Conservation (phyloP, 2,797 vertebrate genomes). For the Poeciliopsis gracilis region DNA sequence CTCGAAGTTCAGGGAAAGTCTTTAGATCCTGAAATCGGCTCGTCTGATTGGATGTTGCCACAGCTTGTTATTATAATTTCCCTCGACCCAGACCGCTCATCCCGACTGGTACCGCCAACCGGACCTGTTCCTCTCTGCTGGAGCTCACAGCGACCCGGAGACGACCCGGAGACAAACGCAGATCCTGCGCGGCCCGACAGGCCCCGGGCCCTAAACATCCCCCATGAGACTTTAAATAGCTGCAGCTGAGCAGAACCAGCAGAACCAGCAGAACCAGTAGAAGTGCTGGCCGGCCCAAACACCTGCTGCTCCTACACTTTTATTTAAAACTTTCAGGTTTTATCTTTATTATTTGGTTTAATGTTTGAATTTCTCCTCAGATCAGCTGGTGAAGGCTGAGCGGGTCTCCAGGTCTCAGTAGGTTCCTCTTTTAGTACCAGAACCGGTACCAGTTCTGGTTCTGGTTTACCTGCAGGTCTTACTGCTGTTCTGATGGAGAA, state of each 20-base stretch:
- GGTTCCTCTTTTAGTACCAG: too few relatives aligned
- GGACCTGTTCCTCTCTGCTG: conserved; percentile 6
- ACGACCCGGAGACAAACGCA: neutral
- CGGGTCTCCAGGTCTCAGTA: too few relatives aligned
- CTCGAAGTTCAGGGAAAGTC: neutral
- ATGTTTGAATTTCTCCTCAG: too few relatives aligned
- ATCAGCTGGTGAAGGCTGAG: too few relatives aligned
- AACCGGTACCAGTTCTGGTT: too few relatives aligned
- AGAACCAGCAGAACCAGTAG: conserved; percentile 35
- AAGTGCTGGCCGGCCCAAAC: conserved; percentile 22
- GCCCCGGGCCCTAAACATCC: conserved; percentile 57
- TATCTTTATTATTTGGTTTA: neutral
- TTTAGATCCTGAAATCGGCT: neutral
- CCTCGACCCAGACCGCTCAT: conserved; percentile 22
- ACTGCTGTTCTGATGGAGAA: too few relatives aligned
- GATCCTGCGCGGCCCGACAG: conserved; percentile 26
- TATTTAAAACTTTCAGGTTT: neutral
- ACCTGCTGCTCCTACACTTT: neutral
- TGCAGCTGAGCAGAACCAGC: conserved; percentile 52
- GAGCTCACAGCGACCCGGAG: conserved; percentile 36
- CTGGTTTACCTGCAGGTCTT: too few relatives aligned
- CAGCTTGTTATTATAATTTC: conserved; percentile 5
- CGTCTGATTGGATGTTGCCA: neutral
- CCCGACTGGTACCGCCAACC: conserved; percentile 8
- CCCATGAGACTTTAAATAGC: conserved; percentile 65